phyloP scores from a whole-genome alignment of 2,797 vertebrate species.

The Corythornis leucogaster region DNA sequence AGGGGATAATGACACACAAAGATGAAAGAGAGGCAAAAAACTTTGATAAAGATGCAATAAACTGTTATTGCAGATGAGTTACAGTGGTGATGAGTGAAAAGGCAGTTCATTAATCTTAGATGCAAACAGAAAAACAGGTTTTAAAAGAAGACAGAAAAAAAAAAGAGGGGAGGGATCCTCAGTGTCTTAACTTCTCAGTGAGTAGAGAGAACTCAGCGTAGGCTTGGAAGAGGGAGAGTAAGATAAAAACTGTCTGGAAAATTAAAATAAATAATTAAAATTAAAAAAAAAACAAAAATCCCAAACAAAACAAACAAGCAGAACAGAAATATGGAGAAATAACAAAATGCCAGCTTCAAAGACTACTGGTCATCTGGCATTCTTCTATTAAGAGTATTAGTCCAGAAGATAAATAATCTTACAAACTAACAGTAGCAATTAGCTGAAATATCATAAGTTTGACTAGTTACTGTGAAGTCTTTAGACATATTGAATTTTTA shows the following conservation, averaged over 20 bases:
- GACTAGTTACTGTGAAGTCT: neutral
- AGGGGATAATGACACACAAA: neutral
- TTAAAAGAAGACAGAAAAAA: neutral
- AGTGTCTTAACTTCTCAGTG: neutral
- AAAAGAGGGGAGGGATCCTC: neutral
- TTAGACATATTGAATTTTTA: neutral
- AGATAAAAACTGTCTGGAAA: neutral
- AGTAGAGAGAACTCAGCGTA: neutral
- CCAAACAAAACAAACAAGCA: neutral
- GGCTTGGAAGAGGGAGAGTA: neutral
- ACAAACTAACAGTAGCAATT: neutral
- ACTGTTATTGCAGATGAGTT: neutral
- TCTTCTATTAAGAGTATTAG: neutral
- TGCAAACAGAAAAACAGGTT: neutral
- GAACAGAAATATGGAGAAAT: neutral
- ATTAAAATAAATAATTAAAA: neutral
- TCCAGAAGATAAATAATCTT: neutral
- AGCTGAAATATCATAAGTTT: neutral
- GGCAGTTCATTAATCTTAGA: neutral
- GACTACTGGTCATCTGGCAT: accelerated
- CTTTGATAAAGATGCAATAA: neutral
- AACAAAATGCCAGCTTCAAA: neutral
- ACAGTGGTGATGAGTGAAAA: neutral
- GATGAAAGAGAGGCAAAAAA: neutral
- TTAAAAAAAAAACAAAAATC: neutral